A percentile compares a stretch with the other conserved stretches of the same genome.
Conservation (phyloP, 1,140 invertebrate genomes). For the Heliconius hermathena region DNA sequence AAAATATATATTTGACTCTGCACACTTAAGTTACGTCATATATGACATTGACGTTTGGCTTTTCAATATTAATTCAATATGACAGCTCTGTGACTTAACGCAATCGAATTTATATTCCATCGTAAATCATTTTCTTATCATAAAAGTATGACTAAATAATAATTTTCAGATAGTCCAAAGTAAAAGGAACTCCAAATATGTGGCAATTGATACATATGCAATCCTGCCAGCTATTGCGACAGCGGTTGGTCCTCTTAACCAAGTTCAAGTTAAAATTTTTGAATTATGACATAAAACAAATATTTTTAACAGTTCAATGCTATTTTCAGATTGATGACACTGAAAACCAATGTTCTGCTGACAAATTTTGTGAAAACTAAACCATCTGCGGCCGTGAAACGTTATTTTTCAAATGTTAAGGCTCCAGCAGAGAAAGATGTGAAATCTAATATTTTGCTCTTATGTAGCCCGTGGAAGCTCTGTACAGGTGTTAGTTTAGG, state of each 20-base stretch:
- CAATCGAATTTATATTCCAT: constrained; percentile 28
- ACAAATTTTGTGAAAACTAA: constrained; percentile 64
- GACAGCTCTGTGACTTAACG: constrained; percentile 27
- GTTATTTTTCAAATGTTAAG: constrained; percentile 58
- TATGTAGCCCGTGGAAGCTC: constrained; percentile 72
- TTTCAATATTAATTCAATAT: constrained; percentile 2
- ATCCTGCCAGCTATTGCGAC: constrained; percentile 41
- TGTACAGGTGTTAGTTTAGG: constrained; percentile 72
- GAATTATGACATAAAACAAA: neutral
- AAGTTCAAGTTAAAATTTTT: neutral
- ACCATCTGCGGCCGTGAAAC: constrained; percentile 58
- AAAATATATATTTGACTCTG: neutral
- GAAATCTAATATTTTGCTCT: constrained; percentile 51
- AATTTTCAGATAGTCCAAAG: constrained; percentile 10
- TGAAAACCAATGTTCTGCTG: constrained; percentile 57
- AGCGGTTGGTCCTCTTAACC: constrained; percentile 34
- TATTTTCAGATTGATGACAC: constrained; percentile 61
- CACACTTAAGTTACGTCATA: neutral
- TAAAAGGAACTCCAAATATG: constrained; percentile 33
- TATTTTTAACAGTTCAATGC: neutral
- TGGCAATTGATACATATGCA: constrained; percentile 44
- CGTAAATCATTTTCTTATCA: constrained; percentile 32
- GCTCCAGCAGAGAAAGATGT: constrained; percentile 51
- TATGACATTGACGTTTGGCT: constrained; percentile 18
- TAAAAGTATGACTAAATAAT: constrained; percentile 34